Evolutionary conservation across 2,797 vertebrate genomes (phyloP).

Genomic region (Sebastes hubbsi): DNA sequence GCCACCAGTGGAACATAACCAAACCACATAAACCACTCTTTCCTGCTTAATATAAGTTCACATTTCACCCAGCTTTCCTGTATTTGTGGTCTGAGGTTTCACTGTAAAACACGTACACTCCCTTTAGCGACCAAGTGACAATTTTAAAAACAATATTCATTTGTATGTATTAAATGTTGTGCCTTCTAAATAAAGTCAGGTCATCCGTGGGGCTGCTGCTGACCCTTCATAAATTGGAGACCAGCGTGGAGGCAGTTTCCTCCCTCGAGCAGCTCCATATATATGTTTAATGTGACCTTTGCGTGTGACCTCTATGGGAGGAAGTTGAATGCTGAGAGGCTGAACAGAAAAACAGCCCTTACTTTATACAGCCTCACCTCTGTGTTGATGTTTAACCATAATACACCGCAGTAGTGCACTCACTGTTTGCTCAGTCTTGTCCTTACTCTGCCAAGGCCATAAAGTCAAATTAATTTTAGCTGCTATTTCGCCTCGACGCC

Average conservation of each 20-base stretch:
- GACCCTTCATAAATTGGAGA: conserved; percentile 37
- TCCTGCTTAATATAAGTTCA: no score
- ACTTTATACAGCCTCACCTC: not conserved
- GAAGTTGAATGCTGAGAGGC: conserved; percentile 9
- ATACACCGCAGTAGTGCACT: not conserved
- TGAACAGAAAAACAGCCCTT: not conserved
- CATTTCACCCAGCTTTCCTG: not conserved
- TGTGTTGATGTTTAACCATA: not conserved
- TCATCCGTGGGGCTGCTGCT: not conserved
- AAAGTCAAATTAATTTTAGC: conserved; percentile 6
- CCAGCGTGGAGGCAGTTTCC: not conserved
- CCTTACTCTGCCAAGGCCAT: not conserved
- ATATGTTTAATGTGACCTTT: conserved; percentile 58
- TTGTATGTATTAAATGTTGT: not conserved
- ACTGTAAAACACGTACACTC: rapidly evolving
- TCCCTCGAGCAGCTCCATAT: conserved; percentile 24
- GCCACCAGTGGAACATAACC: not conserved
- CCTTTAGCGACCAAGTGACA: not conserved
- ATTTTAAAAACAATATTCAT: not conserved
- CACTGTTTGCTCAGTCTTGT: not conserved
- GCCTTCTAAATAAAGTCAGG: not conserved
- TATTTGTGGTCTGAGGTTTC: not conserved
- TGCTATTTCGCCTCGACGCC: not conserved
- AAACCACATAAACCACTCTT: conserved; percentile 16
- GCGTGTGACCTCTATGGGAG: not conserved